Evolutionary conservation across 2,888 invertebrate species (phyloP), one percentile per base, ranked within the genome.

Genomic region (Polydrusus cervinus): DNA sequence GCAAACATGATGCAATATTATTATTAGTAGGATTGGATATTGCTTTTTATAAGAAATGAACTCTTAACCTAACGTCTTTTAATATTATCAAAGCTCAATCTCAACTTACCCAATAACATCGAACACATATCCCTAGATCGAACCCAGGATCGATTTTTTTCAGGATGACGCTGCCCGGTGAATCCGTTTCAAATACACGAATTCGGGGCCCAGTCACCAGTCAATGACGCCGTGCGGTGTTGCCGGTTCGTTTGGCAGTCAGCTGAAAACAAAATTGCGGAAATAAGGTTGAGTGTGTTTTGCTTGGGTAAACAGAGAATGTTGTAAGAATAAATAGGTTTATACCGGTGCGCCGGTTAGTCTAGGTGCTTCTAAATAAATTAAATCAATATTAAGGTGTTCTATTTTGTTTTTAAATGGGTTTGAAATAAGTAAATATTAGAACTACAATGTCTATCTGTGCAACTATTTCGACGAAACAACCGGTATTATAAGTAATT

Each of bases 21-120:
- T 25, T 25, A 25, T 25, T 25, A 25, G 25, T 25, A 25, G 25
- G 25, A 5, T 3, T 25, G 5, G 25, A 5, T 25, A 25, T 5
- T 3, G 5, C 25, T 25, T 25, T n/a, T n/a, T n/a, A n/a, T n/a
- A n/a, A n/a, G n/a, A n/a, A n/a, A n/a, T 25, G 5, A 25, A 25
- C 25, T 25, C 25, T 25, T n/a, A n/a, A n/a, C 25, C 25, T 25
- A 25, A 25, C 25, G n/a, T n/a, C n/a, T n/a, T n/a, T n/a, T n/a
- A n/a, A n/a, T n/a, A n/a, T n/a, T n/a, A n/a, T 3, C 25, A 25
- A 25, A 25, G 5, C 5, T 25, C 5, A 25, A 25, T 3, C 3
- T 25, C 25, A 5, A 76, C 76, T 76, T 62, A 76, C 76, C 68
- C 71, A 76, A 76, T 76, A 76, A 72, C 62, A 72, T 51, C 11